Conservation (phyloP, 2,113 vertebrate genomes). For the Prionailurus bengalensis region DNA sequence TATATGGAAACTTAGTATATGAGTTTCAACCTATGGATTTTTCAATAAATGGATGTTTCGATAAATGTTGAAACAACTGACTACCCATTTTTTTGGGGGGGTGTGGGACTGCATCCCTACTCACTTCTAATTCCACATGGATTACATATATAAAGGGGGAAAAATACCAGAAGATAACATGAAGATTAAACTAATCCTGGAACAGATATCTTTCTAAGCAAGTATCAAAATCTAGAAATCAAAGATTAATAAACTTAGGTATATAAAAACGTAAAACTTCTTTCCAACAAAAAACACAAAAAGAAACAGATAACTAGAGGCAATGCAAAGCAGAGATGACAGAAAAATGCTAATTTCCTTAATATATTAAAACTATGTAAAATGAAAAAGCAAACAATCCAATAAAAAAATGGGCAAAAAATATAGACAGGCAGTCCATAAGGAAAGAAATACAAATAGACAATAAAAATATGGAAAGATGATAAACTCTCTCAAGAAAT, state of each 20-base stretch:
- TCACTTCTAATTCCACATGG: background rate
- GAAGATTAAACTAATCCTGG: slow-evolving; percentile 31
- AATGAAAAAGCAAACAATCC: background rate
- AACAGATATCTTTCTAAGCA: slow-evolving; percentile 25
- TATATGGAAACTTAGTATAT: slow-evolving; percentile 5
- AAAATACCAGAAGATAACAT: background rate
- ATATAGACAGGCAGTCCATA: background rate
- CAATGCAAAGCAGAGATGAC: slow-evolving; percentile 1
- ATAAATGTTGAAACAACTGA: slow-evolving; percentile 1
- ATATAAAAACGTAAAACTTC: slow-evolving; percentile 34
- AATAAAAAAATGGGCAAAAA: slow-evolving; percentile 49
- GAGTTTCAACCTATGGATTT: background rate
- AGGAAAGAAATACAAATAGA: slow-evolving; percentile 15
- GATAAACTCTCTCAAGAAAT: slow-evolving; percentile 49
- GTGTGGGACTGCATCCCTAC: background rate
- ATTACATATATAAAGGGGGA: background rate
- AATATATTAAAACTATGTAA: background rate
- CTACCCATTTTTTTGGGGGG: background rate
- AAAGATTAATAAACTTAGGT: slow-evolving; percentile 7
- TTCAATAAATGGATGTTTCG: background rate
- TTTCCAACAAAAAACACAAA: slow-evolving; percentile 16
- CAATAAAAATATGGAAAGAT: background rate
- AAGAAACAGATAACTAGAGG: background rate
- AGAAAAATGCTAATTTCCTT: slow-evolving; percentile 18
- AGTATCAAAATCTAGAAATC: slow-evolving; percentile 54